Evolutionary conservation across 1,140 invertebrate genomes (phyloP), one percentile per base, ranked within the genome.

Genomic region (Macrobrachium rosenbergii): DNA sequence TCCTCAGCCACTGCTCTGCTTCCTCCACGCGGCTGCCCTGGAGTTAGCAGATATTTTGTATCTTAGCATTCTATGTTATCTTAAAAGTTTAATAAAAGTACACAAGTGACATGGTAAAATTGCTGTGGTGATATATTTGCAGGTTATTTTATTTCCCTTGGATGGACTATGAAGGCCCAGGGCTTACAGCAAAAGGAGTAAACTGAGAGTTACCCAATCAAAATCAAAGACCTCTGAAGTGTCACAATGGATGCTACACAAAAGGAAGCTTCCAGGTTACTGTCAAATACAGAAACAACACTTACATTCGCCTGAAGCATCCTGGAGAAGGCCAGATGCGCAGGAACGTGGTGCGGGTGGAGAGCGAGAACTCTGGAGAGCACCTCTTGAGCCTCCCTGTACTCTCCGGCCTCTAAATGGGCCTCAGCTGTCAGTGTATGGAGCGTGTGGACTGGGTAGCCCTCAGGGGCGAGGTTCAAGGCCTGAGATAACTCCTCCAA

Each of bases 301-400:
- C 95, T 95, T 94, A 98, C 97, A 94, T 97, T 97, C 93, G 95
- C 95, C 69, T 96, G 95, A 23, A 97, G 93, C 83, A 98, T 95
- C 92, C 97, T 97, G 69, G 96, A 97, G 91, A 98, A 97, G 72
- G 96, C 97, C 80, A 98, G 94, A 92, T 98, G 96, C 69, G 97
- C 96, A 23, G 96, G 96, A 79, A 97, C 94, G 91, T 98, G 96
- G 91, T 97, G 95, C 60, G 96, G 96, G 92, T 97, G 96, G 67
- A 94, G 93, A 72, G 94, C 94, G 23, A 98, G 92, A 6, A 96
- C 96, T 79, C 96, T 95, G 62, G 94, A 93, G 92, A 97, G 96
- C 94, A 95, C 97, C 79, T 94, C 93, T 91, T 98, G 96, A n/a
- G 97, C 97, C 90, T 96, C 94, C 19, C 94, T 94, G 92, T 95